These are phyloP conservation scores for Sipunculus nudus DNA, from an alignment of 2,888 invertebrate genomes.

Conservation along the genomic window DNA sequence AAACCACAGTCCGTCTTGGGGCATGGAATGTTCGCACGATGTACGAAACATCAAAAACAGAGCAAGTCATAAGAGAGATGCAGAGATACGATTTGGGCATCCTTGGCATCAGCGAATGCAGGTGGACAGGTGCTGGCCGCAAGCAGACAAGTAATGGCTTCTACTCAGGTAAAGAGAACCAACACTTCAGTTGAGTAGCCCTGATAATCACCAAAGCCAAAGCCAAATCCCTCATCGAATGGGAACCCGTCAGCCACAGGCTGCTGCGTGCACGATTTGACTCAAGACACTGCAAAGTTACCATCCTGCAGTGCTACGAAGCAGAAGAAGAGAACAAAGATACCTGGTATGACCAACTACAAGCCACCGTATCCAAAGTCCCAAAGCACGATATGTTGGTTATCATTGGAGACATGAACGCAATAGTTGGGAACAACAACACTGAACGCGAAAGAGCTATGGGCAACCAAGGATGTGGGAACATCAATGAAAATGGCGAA, in stretches of 20 bases:
- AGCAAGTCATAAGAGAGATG: conserved; percentile 16
- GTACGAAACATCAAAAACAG: conserved; percentile 15
- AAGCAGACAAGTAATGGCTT: neutral
- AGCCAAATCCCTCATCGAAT: neutral
- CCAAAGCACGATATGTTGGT: conserved; percentile 29
- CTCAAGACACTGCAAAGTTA: conserved; percentile 4
- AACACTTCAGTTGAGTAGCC: conserved; percentile 1
- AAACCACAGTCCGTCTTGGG: conserved; percentile 7
- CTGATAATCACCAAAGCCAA: neutral
- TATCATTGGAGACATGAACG: conserved; percentile 37
- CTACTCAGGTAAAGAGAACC: too few relatives aligned
- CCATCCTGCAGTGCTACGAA: conserved; percentile 22
- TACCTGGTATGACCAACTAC: conserved; percentile 28
- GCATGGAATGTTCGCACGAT: conserved; percentile 19
- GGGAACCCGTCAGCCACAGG: neutral
- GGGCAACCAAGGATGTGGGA: conserved; percentile 28
- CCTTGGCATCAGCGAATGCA: conserved; percentile 12
- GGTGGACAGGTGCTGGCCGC: conserved; percentile 11
- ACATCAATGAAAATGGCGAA: conserved; percentile 32
- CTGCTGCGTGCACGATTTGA: neutral
- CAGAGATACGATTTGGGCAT: conserved; percentile 6
- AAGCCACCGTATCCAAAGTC: too few relatives aligned
- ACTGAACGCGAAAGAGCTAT: conserved; percentile 26
- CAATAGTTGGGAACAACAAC: conserved; percentile 36
- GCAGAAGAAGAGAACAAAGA: conserved; percentile 22